Conservation (phyloP, 1,140 invertebrate species). For the Charaxes varanes region DNA sequence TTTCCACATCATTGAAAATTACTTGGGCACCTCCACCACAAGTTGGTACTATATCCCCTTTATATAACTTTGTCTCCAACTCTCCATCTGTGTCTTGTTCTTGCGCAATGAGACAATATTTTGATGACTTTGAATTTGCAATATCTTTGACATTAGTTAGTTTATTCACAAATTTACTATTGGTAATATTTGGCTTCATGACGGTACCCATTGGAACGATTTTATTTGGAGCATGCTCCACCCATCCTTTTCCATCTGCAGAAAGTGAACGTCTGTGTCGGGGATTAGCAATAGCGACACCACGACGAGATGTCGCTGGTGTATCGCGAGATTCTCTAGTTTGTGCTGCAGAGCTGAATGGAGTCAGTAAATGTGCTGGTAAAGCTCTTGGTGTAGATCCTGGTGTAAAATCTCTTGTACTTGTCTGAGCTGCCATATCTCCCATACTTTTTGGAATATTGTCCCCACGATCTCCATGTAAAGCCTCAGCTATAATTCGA, state of each 20-base stretch:
- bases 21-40: conserved; percentile 95
- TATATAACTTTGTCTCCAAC: conserved; percentile 93
- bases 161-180: conserved; percentile 89
- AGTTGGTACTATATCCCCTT: conserved; percentile 95
- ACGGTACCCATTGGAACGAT: conserved; percentile 87
- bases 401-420: conserved; percentile 46
- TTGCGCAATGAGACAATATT: conserved; percentile 94
- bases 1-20: conserved; percentile 96
- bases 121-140: conserved; percentile 82
- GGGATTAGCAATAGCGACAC: conserved; percentile 80
- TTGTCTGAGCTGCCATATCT: conserved; percentile 56
- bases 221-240: conserved; percentile 90
- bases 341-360: conserved; percentile 46
- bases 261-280: conserved; percentile 87
- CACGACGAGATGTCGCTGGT: conserved; percentile 53
- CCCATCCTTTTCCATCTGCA: conserved; percentile 84
- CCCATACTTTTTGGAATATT: conserved; percentile 25
- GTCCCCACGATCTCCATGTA: conserved; percentile 44
- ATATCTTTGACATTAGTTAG: conserved; percentile 83
- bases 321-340: conserved; percentile 40
- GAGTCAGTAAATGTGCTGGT: conserved; percentile 60
- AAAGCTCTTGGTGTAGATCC: conserved; percentile 59
- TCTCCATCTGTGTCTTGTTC: conserved; percentile 93
- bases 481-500: conserved; percentile 52
- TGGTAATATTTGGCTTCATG: conserved; percentile 88